Percentiles rank a stretch among this genome's conserved stretches.
Conservation (phyloP, 2,113 vertebrate species). For the Crypturellus undulatus region DNA sequence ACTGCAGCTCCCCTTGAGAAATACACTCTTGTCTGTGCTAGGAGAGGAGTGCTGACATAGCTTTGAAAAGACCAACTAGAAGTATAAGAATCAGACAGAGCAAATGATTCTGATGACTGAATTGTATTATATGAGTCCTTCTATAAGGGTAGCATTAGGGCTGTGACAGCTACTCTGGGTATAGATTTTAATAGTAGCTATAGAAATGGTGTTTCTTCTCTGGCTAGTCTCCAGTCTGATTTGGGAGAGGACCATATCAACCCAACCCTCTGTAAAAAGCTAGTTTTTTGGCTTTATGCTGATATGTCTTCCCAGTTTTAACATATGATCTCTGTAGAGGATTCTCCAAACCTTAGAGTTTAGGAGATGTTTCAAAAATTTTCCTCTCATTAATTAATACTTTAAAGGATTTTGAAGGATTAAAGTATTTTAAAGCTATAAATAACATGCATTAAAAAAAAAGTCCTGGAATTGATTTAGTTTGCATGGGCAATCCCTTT, state of each 20-base stretch:
- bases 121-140: not conserved
- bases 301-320: not conserved
- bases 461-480: not conserved
- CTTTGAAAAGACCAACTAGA: not conserved
- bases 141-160: not conserved
- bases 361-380: not conserved
- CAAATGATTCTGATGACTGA: not conserved
- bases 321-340: not conserved
- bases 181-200: not conserved
- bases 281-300: not conserved
- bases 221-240: not conserved
- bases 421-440: not conserved
- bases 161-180: not conserved
- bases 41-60: not conserved
- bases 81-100: not conserved
- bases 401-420: not conserved
- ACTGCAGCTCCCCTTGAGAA: not conserved
- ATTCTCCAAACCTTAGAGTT: not conserved
- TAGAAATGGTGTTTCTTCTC: not conserved
- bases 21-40: fast-evolving
- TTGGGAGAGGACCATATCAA: not conserved
- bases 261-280: not conserved
- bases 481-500: not conserved
- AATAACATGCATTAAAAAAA: not conserved
- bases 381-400: not conserved